Evolutionary conservation across 2,888 invertebrate species (phyloP).

Genomic region (Archaeoteleia sp.): DNA sequence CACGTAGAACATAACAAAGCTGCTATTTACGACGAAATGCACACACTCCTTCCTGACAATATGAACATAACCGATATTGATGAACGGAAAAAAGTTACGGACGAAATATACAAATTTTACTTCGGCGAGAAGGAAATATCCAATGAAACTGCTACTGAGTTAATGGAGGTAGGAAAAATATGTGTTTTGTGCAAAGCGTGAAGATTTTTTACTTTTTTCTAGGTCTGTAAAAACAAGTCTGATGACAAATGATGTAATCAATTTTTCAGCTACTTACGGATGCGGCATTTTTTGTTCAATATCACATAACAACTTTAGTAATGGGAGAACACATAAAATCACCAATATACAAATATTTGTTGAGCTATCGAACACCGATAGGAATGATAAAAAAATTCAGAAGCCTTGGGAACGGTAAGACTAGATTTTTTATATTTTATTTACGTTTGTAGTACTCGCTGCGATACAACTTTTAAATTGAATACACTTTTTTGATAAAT

Average conservation of each 20-base stretch:
- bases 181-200: neutral
- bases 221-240: conserved; percentile 55
- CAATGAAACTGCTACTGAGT: conserved; percentile 53
- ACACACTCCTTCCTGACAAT: conserved; percentile 64
- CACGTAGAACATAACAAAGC: conserved; percentile 55
- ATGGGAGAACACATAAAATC: conserved; percentile 58
- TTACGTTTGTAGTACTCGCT: too few relatives aligned
- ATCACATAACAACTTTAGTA: conserved; percentile 57
- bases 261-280: conserved; percentile 64
- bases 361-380: conserved; percentile 58
- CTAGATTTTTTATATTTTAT: conserved; percentile 65
- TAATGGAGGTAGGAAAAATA: conserved; percentile 44
- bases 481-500: too few relatives aligned
- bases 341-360: conserved; percentile 66
- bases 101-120: conserved; percentile 64
- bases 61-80: conserved; percentile 65
- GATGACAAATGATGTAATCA: too few relatives aligned
- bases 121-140: conserved; percentile 64
- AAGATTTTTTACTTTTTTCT: neutral
- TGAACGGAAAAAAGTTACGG: conserved; percentile 53
- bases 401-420: conserved; percentile 59
- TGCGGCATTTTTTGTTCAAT: conserved; percentile 45
- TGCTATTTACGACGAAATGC: conserved; percentile 63
- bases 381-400: conserved; percentile 63
- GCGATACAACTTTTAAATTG: too few relatives aligned